Percentiles rank a stretch among this genome's conserved stretches.
These are phyloP conservation scores for Ailuropoda melanoleuca DNA, from an alignment of 2,113 vertebrate species.

Conservation along the genomic window DNA sequence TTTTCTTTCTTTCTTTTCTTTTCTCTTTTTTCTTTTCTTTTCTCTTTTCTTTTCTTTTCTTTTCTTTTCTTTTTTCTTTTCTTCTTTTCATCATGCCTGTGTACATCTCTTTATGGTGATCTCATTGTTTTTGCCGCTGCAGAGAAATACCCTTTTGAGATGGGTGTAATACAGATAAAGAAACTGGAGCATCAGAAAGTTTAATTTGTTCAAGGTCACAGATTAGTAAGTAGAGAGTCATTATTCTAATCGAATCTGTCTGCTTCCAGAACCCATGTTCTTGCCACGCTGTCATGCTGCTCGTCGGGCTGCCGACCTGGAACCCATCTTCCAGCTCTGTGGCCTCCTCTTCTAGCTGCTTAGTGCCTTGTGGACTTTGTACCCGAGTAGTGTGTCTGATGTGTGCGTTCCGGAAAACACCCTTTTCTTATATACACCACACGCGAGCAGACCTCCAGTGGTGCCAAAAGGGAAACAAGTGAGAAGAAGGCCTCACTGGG, in stretches of 20 bases:
- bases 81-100: not conserved
- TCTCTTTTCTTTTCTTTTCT: no score
- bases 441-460: not conserved
- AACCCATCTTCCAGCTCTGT: not conserved
- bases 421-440: not conserved
- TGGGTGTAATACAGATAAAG: not conserved
- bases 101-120: not conserved
- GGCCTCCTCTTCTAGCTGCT: not conserved
- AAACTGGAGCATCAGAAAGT: not conserved
- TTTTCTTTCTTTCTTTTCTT: no score
- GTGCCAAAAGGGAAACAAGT: not conserved
- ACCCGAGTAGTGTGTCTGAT: not conserved
- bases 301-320: not conserved
- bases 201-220: not conserved
- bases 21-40: no score
- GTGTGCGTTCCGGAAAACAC: slow-evolving; percentile 13
- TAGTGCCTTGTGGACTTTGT: not conserved
- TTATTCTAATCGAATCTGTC: not conserved
- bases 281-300: not conserved
- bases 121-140: not conserved
- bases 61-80: not conserved
- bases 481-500: slow-evolving; percentile 50
- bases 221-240: not conserved
- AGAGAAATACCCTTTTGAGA: not conserved
- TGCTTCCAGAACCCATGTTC: not conserved